Conservation (phyloP, 2,113 vertebrate species). For the Chrysochloris asiatica region DNA sequence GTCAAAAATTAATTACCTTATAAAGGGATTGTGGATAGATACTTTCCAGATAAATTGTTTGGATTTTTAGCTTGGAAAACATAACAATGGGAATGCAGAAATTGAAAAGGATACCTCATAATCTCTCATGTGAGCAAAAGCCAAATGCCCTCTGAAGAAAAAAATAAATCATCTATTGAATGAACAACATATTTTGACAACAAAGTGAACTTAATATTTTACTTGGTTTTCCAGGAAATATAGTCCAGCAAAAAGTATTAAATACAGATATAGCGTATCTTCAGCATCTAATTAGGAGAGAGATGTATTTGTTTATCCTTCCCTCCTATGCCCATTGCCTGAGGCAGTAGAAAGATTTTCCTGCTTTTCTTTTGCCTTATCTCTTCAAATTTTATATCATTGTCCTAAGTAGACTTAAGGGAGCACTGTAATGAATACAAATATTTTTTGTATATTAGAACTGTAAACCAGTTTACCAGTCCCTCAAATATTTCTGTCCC, state of each 20-base stretch:
- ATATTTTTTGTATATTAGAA: slow-evolving; percentile 74
- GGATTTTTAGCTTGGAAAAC: neutral
- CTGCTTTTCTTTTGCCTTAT: slow-evolving; percentile 72
- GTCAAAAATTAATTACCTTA: neutral
- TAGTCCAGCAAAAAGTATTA: slow-evolving; percentile 68
- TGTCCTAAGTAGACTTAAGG: slow-evolving; percentile 75
- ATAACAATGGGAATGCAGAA: neutral
- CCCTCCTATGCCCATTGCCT: slow-evolving; percentile 71
- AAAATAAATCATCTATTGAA: neutral
- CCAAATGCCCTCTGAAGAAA: neutral
- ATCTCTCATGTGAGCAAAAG: slow-evolving; percentile 21
- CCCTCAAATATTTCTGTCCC: slow-evolving; percentile 63
- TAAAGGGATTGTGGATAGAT: neutral
- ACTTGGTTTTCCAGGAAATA: slow-evolving; percentile 66
- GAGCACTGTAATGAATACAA: slow-evolving; percentile 81
- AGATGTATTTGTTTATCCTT: slow-evolving; percentile 76
- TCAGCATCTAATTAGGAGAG: slow-evolving; percentile 59
- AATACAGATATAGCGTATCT: slow-evolving; percentile 61
- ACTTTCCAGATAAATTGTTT: neutral
- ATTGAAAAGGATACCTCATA: neutral
- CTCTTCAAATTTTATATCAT: slow-evolving; percentile 77
- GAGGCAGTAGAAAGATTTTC: slow-evolving; percentile 70
- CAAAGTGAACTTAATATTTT: slow-evolving; percentile 76
- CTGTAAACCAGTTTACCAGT: slow-evolving; percentile 75
- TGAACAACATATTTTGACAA: slow-evolving; percentile 59